Evolutionary conservation across 2,797 vertebrate species (phyloP), one percentile per base, ranked within the genome.

Genomic region (Alexandromys oeconomus): DNA sequence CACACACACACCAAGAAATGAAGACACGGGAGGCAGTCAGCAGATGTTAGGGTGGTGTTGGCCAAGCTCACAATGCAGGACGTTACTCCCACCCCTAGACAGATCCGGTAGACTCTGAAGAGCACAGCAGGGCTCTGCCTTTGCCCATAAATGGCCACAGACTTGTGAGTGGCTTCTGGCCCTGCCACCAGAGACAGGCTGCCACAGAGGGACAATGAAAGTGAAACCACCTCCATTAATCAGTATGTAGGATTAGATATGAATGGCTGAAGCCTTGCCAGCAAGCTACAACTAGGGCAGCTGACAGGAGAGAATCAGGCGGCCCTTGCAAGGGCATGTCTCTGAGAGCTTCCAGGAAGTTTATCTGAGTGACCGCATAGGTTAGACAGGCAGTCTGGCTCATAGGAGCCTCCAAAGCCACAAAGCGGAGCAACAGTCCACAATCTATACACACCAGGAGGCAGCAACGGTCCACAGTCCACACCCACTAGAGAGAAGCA

Each of bases 111-210:
- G 9, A 25, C 78, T 65, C 12, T 1, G 54, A 81, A 57, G 67
- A 73, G 69, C 61, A 88, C 61, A 90, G 82, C 82, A 59, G 40
- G 67, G 48, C 57, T 76, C 95, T 43, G 78, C 69, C 89, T 92
- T 77, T 93, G 89, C 79, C 94, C 82, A 34, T 89, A 96, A 46
- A 95, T 61, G 80, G 94, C 84, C 89, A 91, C 40, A 95, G 87
- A 77, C 34, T 80, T 67, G 15, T 15, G 25, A 92, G 82, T 34
- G 1, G 57, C 91, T 57, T 59, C 81, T 74, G 67, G 12, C 61
- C 17, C 4, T 40, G 78, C 84, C 19, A 0, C 69, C 2, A 14
- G 29, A 92, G 80, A 82, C 89, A 17, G 92, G 46, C 57, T 67
- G 88, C 63, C 86, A 46, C 74, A 11, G 37, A 78, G 51, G 92